Percentiles rank a stretch among this genome's conserved stretches.
Evolutionary conservation across 2,113 vertebrate genomes (phyloP).

Genomic region (Eurypyga helias): DNA sequence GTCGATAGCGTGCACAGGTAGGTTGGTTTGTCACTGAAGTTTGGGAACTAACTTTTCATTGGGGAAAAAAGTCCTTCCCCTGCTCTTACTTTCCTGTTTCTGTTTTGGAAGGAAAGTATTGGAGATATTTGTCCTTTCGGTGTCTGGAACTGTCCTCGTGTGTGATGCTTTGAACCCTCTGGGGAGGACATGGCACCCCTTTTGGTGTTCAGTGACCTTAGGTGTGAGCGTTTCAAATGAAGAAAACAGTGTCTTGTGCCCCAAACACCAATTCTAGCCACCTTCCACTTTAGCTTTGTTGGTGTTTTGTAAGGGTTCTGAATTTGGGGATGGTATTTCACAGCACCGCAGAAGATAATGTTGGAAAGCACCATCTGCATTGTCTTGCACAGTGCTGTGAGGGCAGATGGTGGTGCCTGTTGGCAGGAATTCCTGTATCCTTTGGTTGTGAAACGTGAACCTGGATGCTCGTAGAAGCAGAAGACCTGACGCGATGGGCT

Average conservation of each 20-base stretch:
- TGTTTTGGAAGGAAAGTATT: background rate
- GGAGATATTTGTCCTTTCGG: background rate
- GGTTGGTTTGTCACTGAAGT: background rate
- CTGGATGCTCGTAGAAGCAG: background rate
- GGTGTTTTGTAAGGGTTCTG: background rate
- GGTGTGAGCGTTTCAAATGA: background rate
- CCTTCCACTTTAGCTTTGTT: background rate
- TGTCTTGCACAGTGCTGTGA: background rate
- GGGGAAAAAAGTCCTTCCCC: background rate
- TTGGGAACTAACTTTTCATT: background rate
- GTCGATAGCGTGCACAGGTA: background rate
- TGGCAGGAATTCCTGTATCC: background rate
- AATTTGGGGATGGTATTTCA: background rate
- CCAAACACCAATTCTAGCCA: background rate
- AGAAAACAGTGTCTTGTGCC: background rate
- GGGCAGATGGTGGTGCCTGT: background rate
- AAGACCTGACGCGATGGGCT: background rate
- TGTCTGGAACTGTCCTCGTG: background rate
- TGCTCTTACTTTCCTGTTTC: background rate
- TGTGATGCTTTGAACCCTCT: background rate
- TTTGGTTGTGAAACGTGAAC: background rate
- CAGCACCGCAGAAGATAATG: background rate
- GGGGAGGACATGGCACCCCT: background rate
- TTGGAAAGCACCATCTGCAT: background rate
- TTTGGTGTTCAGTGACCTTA: background rate